Conservation (phyloP, 2,888 invertebrate genomes). For the Meganola albula region DNA sequence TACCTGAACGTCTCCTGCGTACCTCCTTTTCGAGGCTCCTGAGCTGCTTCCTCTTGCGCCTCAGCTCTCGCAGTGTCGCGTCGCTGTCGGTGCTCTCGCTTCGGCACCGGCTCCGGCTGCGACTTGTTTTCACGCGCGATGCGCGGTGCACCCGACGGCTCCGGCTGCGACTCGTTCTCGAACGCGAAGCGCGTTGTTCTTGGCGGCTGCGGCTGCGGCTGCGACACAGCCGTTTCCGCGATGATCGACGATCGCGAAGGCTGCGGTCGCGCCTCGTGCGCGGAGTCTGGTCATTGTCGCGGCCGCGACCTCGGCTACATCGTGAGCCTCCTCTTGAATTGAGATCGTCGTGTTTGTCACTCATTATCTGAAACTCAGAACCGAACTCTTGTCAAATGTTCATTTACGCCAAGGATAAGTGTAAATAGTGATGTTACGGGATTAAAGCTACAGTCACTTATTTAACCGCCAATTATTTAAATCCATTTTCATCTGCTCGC, state of each 20-base stretch:
- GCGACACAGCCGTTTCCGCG: not conserved
- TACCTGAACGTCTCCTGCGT: too few relatives aligned
- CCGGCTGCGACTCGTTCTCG: too few relatives aligned
- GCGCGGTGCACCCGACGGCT: slow-evolving; percentile 1
- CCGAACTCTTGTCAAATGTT: too few relatives aligned
- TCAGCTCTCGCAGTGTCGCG: too few relatives aligned
- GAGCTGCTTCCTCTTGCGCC: too few relatives aligned
- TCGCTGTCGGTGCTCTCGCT: not conserved
- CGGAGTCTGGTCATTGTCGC: not conserved
- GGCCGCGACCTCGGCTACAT: too few relatives aligned
- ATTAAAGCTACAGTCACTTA: not conserved
- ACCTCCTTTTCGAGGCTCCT: too few relatives aligned
- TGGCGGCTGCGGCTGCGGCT: too few relatives aligned
- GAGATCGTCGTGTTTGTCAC: not conserved
- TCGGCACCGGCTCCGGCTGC: slow-evolving; percentile 1
- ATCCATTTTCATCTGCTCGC: not conserved
- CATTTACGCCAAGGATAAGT: not conserved
- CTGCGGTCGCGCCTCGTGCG: not conserved
- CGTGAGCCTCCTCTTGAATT: not conserved
- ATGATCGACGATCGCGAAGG: not conserved
- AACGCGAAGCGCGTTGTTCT: too few relatives aligned
- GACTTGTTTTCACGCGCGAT: not conserved
- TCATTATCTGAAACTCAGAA: slow-evolving; percentile 3
- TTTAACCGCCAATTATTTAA: not conserved
- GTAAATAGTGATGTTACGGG: not conserved